Conservation (phyloP, 2,113 vertebrate genomes). For the Labeo rohita region DNA sequence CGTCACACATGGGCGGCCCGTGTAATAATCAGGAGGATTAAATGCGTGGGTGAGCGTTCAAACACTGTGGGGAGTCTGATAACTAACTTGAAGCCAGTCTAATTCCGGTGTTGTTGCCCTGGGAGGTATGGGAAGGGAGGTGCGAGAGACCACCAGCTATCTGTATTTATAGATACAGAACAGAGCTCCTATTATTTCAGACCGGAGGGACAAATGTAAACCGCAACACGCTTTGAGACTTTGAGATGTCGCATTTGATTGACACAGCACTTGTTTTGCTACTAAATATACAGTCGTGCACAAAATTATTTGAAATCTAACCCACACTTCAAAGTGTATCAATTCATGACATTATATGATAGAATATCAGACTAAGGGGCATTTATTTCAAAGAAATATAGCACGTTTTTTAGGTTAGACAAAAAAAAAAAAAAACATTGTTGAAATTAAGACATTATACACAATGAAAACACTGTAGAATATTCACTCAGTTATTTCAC, state of each 20-base stretch:
- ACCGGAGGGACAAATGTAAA: not conserved
- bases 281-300: not conserved
- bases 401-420: not conserved
- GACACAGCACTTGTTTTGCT: not conserved
- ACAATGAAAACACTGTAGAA: not conserved
- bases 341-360: not conserved
- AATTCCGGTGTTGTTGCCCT: constrained; percentile 41
- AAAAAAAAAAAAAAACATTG: not conserved
- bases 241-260: not conserved
- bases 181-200: constrained; percentile 26
- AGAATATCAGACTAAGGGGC: not conserved
- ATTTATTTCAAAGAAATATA: not conserved
- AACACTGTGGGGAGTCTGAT: constrained; percentile 36
- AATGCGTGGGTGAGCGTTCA: constrained; percentile 63
- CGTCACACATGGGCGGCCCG: constrained; percentile 61
- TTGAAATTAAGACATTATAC: not conserved
- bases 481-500: no score
- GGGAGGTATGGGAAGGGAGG: constrained; percentile 40
- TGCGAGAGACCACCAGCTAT: not conserved
- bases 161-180: constrained; percentile 40
- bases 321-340: not conserved
- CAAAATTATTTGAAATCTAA: not conserved
- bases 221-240: not conserved
- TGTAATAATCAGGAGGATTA: constrained; percentile 65
- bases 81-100: constrained; percentile 43